Conservation (phyloP, 2,113 vertebrate species). For the Kobus ellipsiprymnus region DNA sequence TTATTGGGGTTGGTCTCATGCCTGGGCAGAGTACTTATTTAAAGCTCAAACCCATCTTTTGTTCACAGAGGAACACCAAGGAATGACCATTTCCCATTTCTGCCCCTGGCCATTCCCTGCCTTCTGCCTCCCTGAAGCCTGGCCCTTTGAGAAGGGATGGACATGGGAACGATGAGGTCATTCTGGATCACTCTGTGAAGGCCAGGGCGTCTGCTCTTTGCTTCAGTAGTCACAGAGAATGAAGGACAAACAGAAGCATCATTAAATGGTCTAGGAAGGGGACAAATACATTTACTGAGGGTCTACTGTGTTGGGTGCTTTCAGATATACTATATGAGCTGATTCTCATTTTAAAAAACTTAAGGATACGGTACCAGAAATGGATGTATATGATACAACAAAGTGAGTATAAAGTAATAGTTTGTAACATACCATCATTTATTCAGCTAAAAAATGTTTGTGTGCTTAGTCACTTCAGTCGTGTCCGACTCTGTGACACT, state of each 20-base stretch:
- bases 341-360: neutral
- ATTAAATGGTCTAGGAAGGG: neutral
- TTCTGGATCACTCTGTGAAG: neutral
- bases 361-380: neutral
- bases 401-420: neutral
- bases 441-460: neutral
- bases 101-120: neutral
- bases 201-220: neutral
- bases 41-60: neutral
- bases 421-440: neutral
- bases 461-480: neutral
- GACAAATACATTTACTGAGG: neutral
- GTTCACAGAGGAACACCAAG: neutral
- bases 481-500: fast-evolving
- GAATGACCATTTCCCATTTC: neutral
- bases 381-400: neutral
- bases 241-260: neutral
- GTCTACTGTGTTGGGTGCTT: neutral
- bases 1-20: neutral
- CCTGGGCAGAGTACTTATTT: neutral
- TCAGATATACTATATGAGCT: neutral
- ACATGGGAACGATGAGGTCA: neutral
- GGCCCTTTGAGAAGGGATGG: neutral
- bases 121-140: neutral
- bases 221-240: neutral